Percentiles rank a stretch among this genome's conserved stretches.
These are phyloP conservation scores for Flexamia atlantica DNA, from an alignment of 2,888 invertebrate genomes.

Conservation along the genomic window DNA sequence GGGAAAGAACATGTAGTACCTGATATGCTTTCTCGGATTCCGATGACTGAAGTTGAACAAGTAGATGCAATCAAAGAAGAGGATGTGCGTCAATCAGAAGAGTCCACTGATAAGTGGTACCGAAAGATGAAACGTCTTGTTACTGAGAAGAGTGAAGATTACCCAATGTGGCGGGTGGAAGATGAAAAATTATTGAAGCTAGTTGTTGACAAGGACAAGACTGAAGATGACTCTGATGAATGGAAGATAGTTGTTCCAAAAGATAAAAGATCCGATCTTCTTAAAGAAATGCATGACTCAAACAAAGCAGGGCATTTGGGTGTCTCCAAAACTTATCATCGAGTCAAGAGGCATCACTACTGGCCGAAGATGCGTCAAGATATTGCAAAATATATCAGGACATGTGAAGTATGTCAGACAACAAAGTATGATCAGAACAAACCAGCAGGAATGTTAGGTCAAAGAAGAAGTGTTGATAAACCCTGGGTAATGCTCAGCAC, in stretches of 20 bases:
- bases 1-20: slow-evolving; percentile 52
- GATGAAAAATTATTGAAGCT: neutral
- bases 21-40: neutral
- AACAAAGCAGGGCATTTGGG: slow-evolving; percentile 39
- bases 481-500: neutral
- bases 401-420: neutral
- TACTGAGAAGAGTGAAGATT: neutral
- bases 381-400: neutral
- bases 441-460: neutral
- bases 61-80: slow-evolving; percentile 68
- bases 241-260: slow-evolving; percentile 37
- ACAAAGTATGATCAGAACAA: neutral
- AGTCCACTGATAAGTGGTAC: neutral
- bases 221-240: neutral
- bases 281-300: slow-evolving; percentile 27
- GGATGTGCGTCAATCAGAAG: too few species aligned
- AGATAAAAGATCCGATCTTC: neutral
- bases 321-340: slow-evolving; percentile 20
- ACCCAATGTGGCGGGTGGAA: neutral
- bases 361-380: neutral
- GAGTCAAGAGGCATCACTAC: neutral
- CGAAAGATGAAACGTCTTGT: neutral
- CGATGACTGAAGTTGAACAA: too few species aligned
- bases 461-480: neutral
- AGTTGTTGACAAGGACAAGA: neutral